Conservation (phyloP, 2,888 invertebrate genomes). For the Folsomia candida region DNA sequence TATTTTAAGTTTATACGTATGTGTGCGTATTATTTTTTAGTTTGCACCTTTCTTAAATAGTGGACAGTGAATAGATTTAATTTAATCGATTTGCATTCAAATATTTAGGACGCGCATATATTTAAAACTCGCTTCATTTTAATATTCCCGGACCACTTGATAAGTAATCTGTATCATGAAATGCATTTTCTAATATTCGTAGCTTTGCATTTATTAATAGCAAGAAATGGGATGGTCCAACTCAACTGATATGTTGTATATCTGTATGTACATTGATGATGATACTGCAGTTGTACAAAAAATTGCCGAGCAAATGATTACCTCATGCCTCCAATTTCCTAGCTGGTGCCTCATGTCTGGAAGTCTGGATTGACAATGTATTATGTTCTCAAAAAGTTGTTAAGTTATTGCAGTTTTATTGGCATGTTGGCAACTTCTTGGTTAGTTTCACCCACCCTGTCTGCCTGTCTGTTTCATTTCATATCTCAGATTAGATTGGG, state of each 20-base stretch:
- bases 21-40: too few species aligned
- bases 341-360: neutral
- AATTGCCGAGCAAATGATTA: neutral
- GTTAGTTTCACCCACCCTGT: constrained; percentile 14
- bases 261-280: too few species aligned
- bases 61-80: neutral
- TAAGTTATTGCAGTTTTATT: constrained; percentile 7
- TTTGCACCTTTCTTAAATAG: neutral
- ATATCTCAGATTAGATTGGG: neutral
- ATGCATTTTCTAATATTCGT: too few species aligned
- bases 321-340: neutral
- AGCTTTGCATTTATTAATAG: neutral
- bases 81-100: neutral
- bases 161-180: too few species aligned
- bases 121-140: too few species aligned
- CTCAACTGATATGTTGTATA: neutral
- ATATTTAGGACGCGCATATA: too few species aligned
- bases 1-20: too few species aligned
- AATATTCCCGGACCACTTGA: too few species aligned
- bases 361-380: constrained; percentile 1
- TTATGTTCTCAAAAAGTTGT: constrained; percentile 1
- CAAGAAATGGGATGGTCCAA: neutral
- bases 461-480: neutral
- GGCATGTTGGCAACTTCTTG: constrained; percentile 2
- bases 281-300: too few species aligned